Evolutionary conservation across 2,888 invertebrate genomes (phyloP).

Genomic region (Chymomyza caudatula): DNA sequence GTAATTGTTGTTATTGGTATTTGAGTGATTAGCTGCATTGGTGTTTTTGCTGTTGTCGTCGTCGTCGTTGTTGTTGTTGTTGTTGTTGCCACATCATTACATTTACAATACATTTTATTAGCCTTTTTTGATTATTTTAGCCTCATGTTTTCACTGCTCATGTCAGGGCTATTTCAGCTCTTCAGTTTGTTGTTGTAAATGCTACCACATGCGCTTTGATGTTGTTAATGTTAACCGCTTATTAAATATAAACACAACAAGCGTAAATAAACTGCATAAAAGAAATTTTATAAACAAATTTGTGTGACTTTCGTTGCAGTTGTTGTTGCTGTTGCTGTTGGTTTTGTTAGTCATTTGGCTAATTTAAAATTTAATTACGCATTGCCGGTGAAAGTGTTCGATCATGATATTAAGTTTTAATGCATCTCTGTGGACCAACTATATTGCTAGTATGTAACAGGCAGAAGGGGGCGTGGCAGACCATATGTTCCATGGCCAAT

Average conservation of each 20-base stretch:
- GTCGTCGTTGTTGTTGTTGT: conserved; percentile 40
- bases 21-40: conserved; percentile 9
- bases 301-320: background rate
- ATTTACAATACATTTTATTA: conserved; percentile 29
- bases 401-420: background rate
- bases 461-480: too few relatives aligned
- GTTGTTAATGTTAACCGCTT: conserved; percentile 58
- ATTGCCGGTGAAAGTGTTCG: background rate
- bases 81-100: conserved; percentile 40
- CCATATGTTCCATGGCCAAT: too few relatives aligned
- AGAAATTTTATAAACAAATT: conserved; percentile 7
- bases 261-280: conserved; percentile 13
- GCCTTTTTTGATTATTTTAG: conserved; percentile 40
- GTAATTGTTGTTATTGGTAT: conserved; percentile 25
- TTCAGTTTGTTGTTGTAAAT: conserved; percentile 11
- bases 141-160: background rate
- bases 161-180: conserved; percentile 4
- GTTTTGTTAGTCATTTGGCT: conserved; percentile 15
- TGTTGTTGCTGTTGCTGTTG: conserved; percentile 14
- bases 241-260: conserved; percentile 52
- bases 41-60: conserved; percentile 27
- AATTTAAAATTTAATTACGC: conserved; percentile 55
- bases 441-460: too few relatives aligned
- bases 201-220: conserved; percentile 42
- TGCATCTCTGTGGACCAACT: background rate